These are phyloP conservation scores for Triplophysa tibetana DNA, from an alignment of 2,113 vertebrate genomes.

Conservation along the genomic window DNA sequence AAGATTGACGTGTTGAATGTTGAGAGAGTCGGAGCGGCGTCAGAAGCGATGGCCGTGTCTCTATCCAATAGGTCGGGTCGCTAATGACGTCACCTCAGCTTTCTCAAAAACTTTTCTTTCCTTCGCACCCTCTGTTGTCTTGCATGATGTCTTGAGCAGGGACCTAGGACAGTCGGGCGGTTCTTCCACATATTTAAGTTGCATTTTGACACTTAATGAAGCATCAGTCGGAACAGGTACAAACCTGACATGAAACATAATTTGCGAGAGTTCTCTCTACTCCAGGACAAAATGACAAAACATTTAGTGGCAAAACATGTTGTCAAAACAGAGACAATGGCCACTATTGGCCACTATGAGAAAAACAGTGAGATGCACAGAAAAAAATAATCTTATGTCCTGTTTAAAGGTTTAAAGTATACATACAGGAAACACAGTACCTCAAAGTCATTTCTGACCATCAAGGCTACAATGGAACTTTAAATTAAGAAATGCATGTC, in stretches of 20 bases:
- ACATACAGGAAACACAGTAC: conserved; percentile 1
- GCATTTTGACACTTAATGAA: conserved; percentile 20
- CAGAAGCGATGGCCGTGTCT: conserved; percentile 63
- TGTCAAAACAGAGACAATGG: conserved; percentile 2
- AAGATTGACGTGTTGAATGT: conserved; percentile 45
- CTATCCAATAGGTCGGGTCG: conserved; percentile 62
- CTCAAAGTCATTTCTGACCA: background rate
- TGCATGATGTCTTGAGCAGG: conserved; percentile 24
- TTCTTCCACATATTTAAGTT: conserved; percentile 40
- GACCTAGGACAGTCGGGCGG: conserved; percentile 21
- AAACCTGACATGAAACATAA: conserved; percentile 5
- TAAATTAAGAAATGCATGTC: background rate
- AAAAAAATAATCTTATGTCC: background rate
- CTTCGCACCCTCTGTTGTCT: conserved; percentile 34
- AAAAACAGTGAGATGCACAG: background rate
- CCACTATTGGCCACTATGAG: background rate
- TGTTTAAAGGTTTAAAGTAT: background rate
- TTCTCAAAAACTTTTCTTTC: conserved; percentile 54
- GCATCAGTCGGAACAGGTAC: conserved; percentile 2
- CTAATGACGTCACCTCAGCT: conserved; percentile 63
- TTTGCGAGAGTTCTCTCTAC: background rate
- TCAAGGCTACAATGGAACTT: background rate
- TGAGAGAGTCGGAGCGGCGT: conserved; percentile 63
- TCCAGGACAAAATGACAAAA: conserved; percentile 7
- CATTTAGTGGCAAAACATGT: background rate